Conservation (phyloP, 2,113 vertebrate species). For the Alethe diademata region DNA sequence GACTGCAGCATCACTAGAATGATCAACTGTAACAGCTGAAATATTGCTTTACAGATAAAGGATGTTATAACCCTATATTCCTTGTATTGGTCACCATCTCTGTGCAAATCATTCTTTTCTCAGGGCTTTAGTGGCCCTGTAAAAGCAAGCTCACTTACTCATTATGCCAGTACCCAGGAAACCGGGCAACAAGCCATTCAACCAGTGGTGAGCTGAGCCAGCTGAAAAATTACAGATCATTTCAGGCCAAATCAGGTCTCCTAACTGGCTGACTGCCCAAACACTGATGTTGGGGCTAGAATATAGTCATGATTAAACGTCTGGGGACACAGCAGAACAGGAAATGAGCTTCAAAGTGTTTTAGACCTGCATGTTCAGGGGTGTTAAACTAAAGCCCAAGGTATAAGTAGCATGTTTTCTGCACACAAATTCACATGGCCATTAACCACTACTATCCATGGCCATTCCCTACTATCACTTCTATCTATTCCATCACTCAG, state of each 20-base stretch:
- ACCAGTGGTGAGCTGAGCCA: neutral
- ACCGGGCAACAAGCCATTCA: neutral
- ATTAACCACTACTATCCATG: neutral
- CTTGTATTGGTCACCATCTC: neutral
- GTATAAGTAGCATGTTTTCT: neutral
- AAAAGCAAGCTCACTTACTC: neutral
- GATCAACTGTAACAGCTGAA: neutral
- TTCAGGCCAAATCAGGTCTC: constrained; percentile 18
- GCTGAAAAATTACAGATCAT: neutral
- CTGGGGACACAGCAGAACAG: neutral
- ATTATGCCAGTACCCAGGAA: neutral
- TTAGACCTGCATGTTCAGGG: neutral
- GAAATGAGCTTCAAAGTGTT: neutral
- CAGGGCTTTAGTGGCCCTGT: neutral
- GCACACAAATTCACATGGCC: neutral
- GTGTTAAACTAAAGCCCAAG: neutral
- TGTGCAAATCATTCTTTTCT: neutral
- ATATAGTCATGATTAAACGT: neutral
- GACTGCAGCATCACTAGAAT: neutral
- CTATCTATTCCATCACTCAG: neutral
- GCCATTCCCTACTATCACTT: neutral
- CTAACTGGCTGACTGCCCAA: neutral
- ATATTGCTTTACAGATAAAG: neutral
- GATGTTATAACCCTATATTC: neutral
- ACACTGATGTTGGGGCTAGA: neutral